These are phyloP conservation scores for Rhea pennata DNA, from an alignment of 2,113 vertebrate genomes.

Conservation along the genomic window DNA sequence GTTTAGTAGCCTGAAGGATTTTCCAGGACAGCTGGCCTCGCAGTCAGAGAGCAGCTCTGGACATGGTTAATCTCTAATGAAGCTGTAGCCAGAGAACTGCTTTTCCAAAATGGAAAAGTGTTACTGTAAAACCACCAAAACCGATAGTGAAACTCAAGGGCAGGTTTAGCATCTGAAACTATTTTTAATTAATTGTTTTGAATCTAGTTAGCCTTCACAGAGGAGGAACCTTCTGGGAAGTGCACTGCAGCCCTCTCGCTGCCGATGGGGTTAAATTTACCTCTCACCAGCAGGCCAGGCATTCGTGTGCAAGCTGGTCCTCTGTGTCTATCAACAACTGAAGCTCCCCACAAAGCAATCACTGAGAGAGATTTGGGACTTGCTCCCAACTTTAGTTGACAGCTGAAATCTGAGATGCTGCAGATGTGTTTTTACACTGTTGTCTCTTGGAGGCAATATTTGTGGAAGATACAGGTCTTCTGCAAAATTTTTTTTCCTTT, in stretches of 20 bases:
- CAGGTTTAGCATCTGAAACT: background rate
- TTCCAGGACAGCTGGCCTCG: conserved; percentile 64
- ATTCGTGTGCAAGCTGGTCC: conserved; percentile 38
- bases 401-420: conserved; percentile 48
- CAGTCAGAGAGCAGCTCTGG: conserved; percentile 26
- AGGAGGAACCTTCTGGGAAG: background rate
- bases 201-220: background rate
- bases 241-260: background rate
- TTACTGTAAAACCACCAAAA: background rate
- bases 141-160: background rate
- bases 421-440: conserved; percentile 34
- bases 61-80: conserved; percentile 28
- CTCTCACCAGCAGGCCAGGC: background rate
- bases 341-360: conserved; percentile 42
- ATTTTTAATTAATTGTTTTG: conserved; percentile 9
- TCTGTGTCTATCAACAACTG: conserved; percentile 45
- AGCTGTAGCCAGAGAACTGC: background rate
- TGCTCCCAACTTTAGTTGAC: conserved; percentile 27
- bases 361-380: conserved; percentile 58
- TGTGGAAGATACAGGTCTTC: background rate
- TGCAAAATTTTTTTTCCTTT: background rate
- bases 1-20: conserved; percentile 55
- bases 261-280: background rate
- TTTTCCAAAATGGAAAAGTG: rapidly evolving
- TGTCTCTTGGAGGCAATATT: conserved; percentile 14